Evolutionary conservation across 2,888 invertebrate genomes (phyloP), one percentile per base, ranked within the genome.

Genomic region (Tuberolachnus salignus): DNA sequence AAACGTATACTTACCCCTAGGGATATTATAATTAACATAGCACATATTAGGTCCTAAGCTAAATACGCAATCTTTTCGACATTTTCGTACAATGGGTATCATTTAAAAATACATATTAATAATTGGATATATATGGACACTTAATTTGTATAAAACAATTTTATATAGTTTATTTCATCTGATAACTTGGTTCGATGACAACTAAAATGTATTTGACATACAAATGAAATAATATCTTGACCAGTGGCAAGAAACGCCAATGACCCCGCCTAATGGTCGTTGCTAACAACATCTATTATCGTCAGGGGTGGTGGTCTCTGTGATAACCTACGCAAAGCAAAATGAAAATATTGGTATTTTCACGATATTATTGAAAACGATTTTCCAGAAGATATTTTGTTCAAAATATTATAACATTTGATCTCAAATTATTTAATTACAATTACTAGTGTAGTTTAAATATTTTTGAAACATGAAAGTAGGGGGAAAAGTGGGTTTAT

Each of bases 271-370:
- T 26, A 57, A 19, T 34, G 51, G 34, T 49, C 49, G 67, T 78
- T 78, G 67, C 78, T 78, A 78, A 78, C 78, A 78, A 78, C 78
- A 78, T 51, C 63, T 34, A 59, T 59, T 78, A 69, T 69, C 49
- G 67, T 21, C 34, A 78, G 42, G 67, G 49, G 46, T 64, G 42
- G 59, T 46, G 55, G 46, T 59, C 23, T 46, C 42, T 34, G 34
- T 23, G 72, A 72, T 61, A 34, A 34, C 34, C 34, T 34, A 34
- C 34, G 6, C 34, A 34, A 4, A 34, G 34, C 6, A 34, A 34
- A n/a, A 34, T 34, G 3, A 34, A 34, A 34, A 34, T 34, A 34
- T 34, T 34, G 34, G 6, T 34, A 34, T 34, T 34, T 34, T 34
- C 34, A 34, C 34, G 34, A 34, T 34, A 34, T 34, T 34, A 4